A percentile compares a stretch with the other conserved stretches of the same genome.
phyloP scores from a whole-genome alignment of 2,113 vertebrate species.

The Ictidomys tridecemlineatus region DNA sequence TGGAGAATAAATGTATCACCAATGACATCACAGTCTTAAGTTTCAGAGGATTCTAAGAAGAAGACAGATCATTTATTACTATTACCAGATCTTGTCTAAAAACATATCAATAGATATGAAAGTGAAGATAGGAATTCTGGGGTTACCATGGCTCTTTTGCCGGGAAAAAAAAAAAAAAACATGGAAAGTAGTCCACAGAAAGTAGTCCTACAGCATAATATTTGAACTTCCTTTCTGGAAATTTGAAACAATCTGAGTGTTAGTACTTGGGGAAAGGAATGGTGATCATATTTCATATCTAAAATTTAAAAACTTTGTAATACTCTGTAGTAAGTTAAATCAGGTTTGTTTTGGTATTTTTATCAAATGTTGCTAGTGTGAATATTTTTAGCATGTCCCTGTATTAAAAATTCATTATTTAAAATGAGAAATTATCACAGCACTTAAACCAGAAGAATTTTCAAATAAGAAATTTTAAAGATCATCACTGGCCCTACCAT shows the following conservation, averaged over 20 bases:
- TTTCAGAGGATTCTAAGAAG: conserved; percentile 91
- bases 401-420: not conserved
- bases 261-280: not conserved
- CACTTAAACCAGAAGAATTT: not conserved
- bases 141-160: conserved; percentile 89
- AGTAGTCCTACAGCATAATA: too few species aligned
- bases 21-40: conserved; percentile 96
- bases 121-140: conserved; percentile 90
- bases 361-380: not conserved
- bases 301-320: not conserved
- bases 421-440: conserved; percentile 14
- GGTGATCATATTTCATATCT: not conserved
- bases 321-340: not conserved
- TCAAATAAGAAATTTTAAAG: not conserved
- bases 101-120: conserved; percentile 64
- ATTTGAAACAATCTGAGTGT: not conserved
- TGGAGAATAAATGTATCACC: conserved; percentile 93
- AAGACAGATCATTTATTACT: conserved; percentile 92
- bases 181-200: too few species aligned
- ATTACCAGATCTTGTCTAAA: too few species aligned
- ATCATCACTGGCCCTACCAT: not conserved
- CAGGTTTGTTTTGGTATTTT: not conserved
- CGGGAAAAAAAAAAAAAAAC: conserved; percentile 82
- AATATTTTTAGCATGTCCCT: not conserved
- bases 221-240: too few species aligned